phyloP scores from a whole-genome alignment of 2,797 vertebrate species.

The Notolabrus celidotus region DNA sequence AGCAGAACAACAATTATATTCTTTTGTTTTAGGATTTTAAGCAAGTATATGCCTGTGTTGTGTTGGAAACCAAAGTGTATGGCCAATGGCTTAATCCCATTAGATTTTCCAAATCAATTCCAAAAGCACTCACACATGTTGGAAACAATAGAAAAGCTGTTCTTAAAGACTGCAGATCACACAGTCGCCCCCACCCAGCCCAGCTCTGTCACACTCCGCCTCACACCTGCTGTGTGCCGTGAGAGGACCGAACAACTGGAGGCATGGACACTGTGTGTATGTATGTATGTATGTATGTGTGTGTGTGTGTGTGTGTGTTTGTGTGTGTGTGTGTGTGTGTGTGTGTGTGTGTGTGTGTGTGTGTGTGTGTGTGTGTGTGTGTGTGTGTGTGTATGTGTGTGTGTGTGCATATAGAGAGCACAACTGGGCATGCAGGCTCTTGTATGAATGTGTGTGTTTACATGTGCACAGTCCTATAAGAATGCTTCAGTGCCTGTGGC shows the following conservation, averaged over 20 bases:
- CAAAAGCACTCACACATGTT: conserved; percentile 53
- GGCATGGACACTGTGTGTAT: conserved; percentile 46
- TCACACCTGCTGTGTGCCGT: conserved; percentile 85
- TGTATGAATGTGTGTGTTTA: conserved; percentile 55
- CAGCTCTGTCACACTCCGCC: conserved; percentile 55
- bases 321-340: conserved; percentile 34
- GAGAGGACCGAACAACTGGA: conserved; percentile 85
- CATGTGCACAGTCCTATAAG: conserved; percentile 47
- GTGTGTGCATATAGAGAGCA: conserved; percentile 43
- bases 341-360: conserved; percentile 30
- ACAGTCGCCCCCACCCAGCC: conserved; percentile 35
- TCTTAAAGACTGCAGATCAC: conserved; percentile 60
- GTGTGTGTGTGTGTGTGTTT: conserved; percentile 33
- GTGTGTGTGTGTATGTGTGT: conserved; percentile 32
- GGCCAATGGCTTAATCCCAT: conserved; percentile 58
- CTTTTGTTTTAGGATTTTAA: conserved; percentile 1
- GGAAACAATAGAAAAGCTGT: conserved; percentile 85
- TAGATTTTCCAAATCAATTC: conserved; percentile 70
- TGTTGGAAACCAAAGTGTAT: conserved; percentile 31
- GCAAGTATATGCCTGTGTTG: conserved; percentile 12
- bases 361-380: conserved; percentile 31
- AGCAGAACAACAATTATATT: conserved; percentile 14
- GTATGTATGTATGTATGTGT: too few relatives aligned
- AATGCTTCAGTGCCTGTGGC: conserved; percentile 71
- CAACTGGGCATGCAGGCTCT: conserved; percentile 62